phyloP scores from a whole-genome alignment of 2,888 invertebrate species.

The Rugalucina vietnamica region DNA sequence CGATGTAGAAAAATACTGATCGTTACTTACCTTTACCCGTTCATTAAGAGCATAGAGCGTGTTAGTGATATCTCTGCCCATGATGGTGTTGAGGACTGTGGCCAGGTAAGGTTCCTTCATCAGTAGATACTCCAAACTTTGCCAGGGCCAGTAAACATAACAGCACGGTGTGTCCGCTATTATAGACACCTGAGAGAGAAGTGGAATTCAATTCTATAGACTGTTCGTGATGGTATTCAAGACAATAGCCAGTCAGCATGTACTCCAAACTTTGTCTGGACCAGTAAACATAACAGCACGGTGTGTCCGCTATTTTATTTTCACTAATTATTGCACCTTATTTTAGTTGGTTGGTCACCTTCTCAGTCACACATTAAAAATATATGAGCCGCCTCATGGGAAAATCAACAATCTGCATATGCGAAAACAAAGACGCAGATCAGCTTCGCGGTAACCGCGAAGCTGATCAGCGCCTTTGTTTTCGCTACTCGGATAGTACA shows the following conservation, averaged over 20 bases:
- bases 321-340: no score
- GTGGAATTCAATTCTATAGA: no score
- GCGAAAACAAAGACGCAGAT: no score
- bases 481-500: no score
- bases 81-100: conserved; percentile 90
- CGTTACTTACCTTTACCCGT: conserved; percentile 86
- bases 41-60: conserved; percentile 95
- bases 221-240: no score
- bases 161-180: conserved; percentile 92
- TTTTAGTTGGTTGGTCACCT: no score
- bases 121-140: conserved; percentile 92
- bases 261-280: conserved; percentile 92
- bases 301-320: conserved; percentile 92
- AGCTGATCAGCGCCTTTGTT: no score
- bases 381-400: no score
- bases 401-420: no score
- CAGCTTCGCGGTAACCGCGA: no score
- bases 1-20: no score
- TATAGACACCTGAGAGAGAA: conserved; percentile 92
- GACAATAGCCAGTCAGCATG: conserved; percentile 91
- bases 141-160: conserved; percentile 93
- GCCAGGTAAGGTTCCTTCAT: conserved; percentile 93
- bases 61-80: conserved; percentile 93
- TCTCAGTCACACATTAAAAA: no score
- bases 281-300: conserved; percentile 93